A percentile compares a stretch with the other conserved stretches of the same genome.
phyloP scores from a whole-genome alignment of 2,797 vertebrate genomes.

The Gambelia wislizenii region DNA sequence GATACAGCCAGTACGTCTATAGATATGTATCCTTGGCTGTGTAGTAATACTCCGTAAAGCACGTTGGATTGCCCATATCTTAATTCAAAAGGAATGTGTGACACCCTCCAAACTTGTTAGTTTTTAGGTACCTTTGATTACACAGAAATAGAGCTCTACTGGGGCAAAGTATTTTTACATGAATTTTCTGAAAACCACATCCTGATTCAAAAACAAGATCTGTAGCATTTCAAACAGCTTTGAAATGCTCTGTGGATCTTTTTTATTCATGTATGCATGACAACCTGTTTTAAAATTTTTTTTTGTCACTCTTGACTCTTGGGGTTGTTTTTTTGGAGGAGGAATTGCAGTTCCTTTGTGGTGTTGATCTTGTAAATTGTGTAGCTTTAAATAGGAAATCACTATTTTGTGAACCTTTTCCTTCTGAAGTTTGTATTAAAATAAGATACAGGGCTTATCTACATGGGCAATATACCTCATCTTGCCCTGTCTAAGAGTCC shows the following conservation, averaged over 20 bases:
- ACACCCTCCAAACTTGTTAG: too few species aligned
- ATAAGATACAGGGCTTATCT: conserved; percentile 27
- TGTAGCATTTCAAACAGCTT: too few species aligned
- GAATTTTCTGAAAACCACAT: not conserved
- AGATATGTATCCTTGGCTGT: too few species aligned
- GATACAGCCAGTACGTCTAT: too few species aligned
- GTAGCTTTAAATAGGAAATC: not conserved
- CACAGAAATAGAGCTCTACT: not conserved
- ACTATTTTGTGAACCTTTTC: conserved; percentile 10
- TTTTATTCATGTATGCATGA: accelerated
- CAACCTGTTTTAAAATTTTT: not conserved
- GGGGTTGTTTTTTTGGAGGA: not conserved
- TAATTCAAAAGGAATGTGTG: too few species aligned
- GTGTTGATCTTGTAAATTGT: not conserved
- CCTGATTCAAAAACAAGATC: not conserved
- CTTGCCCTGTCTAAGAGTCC: too few species aligned
- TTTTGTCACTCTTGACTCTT: not conserved
- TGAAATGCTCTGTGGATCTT: too few species aligned
- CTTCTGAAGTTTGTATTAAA: not conserved
- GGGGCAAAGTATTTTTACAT: not conserved
- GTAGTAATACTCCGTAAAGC: too few species aligned
- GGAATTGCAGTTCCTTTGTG: not conserved
- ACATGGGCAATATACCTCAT: too few species aligned
- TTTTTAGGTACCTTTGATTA: not conserved
- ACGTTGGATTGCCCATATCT: too few species aligned